Evolutionary conservation across 2,888 invertebrate species (phyloP).

Genomic region (Ormyrus rosae): DNA sequence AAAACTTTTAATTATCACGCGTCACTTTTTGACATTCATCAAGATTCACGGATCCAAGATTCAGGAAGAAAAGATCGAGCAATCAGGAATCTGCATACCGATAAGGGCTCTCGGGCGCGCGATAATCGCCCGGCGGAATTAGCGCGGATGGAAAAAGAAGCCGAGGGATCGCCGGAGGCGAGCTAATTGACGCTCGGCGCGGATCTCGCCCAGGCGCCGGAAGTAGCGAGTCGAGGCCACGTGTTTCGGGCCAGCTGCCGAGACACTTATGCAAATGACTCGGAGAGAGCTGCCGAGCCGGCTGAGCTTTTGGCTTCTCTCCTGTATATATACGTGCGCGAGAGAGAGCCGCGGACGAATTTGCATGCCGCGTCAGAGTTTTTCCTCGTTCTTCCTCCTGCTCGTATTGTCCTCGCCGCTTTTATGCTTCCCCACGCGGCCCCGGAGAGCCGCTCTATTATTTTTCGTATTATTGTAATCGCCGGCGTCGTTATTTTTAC

Average conservation of each 20-base stretch:
- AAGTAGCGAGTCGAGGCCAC: conserved; percentile 61
- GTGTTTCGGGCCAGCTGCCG: conserved; percentile 72
- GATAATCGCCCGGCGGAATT: too few species aligned
- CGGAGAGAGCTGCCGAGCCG: conserved; percentile 63
- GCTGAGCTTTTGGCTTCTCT: conserved; percentile 72
- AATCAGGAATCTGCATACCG: not conserved
- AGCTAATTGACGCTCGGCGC: conserved; percentile 34
- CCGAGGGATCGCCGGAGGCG: not conserved
- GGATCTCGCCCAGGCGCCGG: conserved; percentile 45
- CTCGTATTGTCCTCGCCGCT: conserved; percentile 51
- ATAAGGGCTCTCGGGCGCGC: not conserved
- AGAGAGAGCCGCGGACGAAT: conserved; percentile 62
- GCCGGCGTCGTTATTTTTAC: conserved; percentile 33
- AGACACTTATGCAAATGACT: conserved; percentile 73
- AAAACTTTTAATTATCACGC: too few species aligned
- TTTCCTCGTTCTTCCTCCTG: conserved; percentile 59
- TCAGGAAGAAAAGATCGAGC: too few species aligned
- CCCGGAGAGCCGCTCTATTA: conserved; percentile 33
- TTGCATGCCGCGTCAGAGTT: conserved; percentile 67
- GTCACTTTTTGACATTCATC: too few species aligned
- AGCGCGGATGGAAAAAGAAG: too few species aligned
- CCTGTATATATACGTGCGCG: conserved; percentile 64
- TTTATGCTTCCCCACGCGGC: conserved; percentile 4
- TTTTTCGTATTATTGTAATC: conserved; percentile 55
- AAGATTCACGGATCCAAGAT: too few species aligned